Conservation (phyloP, 2,888 invertebrate species). For the Barypeithes pellucidus region DNA sequence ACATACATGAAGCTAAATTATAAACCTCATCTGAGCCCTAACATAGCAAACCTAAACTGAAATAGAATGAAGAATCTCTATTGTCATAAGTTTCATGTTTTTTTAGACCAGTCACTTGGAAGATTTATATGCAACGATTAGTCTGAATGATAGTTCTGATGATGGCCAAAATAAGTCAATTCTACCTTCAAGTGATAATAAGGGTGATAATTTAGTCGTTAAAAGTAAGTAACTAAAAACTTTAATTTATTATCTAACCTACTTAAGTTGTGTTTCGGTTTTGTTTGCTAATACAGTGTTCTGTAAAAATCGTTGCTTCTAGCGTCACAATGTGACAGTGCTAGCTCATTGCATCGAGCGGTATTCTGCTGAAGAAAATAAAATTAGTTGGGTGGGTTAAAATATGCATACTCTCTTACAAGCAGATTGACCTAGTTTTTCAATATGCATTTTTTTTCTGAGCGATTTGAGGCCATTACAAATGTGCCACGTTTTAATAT, state of each 20-base stretch:
- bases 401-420: no score
- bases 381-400: no score
- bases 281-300: no score
- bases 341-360: no score
- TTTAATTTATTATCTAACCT: conserved; percentile 20
- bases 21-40: conserved; percentile 26
- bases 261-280: no score
- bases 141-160: conserved; percentile 54
- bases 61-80: not conserved
- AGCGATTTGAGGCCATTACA: no score
- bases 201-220: conserved; percentile 51
- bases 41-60: conserved; percentile 7
- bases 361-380: no score
- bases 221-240: conserved; percentile 39
- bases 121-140: conserved; percentile 57
- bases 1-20: conserved; percentile 58
- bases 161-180: conserved; percentile 45
- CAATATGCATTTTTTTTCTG: no score
- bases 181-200: conserved; percentile 42
- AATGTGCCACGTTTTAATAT: no score
- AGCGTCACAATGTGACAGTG: no score
- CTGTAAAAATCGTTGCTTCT: no score
- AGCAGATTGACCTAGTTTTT: no score
- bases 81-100: not conserved
- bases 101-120: conserved; percentile 58